These are phyloP conservation scores for Himalopsyche phryganea DNA, from an alignment of 1,140 invertebrate species.

Conservation along the genomic window DNA sequence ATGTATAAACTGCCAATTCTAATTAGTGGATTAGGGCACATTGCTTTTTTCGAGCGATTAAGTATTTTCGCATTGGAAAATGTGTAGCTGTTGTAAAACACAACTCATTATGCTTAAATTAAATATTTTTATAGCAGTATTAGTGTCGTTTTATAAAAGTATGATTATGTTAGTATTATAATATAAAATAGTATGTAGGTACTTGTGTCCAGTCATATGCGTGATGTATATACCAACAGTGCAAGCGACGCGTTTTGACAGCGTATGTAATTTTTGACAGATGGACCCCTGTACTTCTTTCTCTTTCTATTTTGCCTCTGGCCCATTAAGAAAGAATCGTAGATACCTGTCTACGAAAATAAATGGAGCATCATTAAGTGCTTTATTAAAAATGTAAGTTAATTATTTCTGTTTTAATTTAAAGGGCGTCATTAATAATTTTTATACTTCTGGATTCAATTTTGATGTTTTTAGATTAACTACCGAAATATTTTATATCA, in stretches of 20 bases:
- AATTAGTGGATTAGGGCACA: no score
- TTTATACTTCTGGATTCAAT: conserved; percentile 17
- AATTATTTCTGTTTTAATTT: conserved; percentile 36
- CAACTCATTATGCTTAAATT: no score
- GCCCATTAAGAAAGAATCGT: conserved; percentile 25
- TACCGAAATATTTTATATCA: conserved; percentile 2
- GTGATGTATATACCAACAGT: neutral
- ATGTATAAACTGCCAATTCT: no score
- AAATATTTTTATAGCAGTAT: no score
- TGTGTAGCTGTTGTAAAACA: no score
- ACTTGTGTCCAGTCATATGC: conserved; percentile 1
- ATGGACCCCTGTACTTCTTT: conserved; percentile 6
- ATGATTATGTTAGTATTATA: neutral
- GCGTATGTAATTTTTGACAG: conserved; percentile 26
- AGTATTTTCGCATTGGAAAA: no score
- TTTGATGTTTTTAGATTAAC: conserved; percentile 10
- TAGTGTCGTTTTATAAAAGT: no score
- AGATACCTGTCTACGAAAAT: conserved; percentile 32
- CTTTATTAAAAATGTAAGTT: conserved; percentile 33
- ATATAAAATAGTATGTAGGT: conserved; percentile 1
- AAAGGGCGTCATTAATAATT: conserved; percentile 34
- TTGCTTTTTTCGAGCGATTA: no score
- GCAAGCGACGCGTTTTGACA: conserved; percentile 24
- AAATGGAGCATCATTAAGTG: conserved; percentile 34
- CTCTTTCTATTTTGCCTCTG: conserved; percentile 18